Percentiles rank a stretch among this genome's conserved stretches.
Evolutionary conservation across 2,888 invertebrate species (phyloP).

Genomic region (Cyaniris semiargus): DNA sequence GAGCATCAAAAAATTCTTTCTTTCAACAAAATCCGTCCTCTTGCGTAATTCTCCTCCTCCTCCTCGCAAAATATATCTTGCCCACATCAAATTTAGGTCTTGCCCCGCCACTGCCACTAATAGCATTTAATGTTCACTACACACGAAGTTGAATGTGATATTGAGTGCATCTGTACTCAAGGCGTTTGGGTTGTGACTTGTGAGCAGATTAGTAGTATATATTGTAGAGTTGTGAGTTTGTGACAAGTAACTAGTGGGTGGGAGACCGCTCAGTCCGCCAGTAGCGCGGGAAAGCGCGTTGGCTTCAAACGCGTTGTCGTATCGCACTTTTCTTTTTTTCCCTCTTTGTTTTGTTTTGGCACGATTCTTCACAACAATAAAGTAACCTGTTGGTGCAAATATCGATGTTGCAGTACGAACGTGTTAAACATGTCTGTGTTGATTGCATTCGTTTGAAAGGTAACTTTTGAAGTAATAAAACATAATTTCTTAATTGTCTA

Average conservation of each 20-base stretch:
- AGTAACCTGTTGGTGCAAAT: neutral
- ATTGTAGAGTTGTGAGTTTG: neutral
- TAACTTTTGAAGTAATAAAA: constrained; percentile 3
- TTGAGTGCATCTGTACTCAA: neutral
- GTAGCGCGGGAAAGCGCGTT: constrained; percentile 65
- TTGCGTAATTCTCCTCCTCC: too few relatives aligned
- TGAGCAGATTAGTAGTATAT: too few relatives aligned
- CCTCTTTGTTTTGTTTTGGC: constrained; percentile 22
- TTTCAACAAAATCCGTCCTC: too few relatives aligned
- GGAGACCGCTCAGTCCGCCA: constrained; percentile 42
- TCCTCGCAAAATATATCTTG: too few relatives aligned
- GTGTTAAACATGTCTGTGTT: neutral
- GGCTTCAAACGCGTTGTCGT: constrained; percentile 44
- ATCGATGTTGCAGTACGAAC: constrained; percentile 9
- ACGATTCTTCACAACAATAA: neutral
- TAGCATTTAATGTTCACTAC: neutral
- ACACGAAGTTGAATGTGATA: neutral
- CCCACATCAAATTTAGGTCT: too few relatives aligned
- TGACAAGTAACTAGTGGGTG: neutral
- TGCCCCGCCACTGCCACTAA: too few relatives aligned
- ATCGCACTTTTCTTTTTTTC: neutral
- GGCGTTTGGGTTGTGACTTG: neutral
- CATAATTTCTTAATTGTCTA: neutral
- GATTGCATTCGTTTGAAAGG: neutral
- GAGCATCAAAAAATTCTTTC: too few relatives aligned